These are phyloP conservation scores for Platanista minor DNA, from an alignment of 2,113 vertebrate species.

Conservation along the genomic window DNA sequence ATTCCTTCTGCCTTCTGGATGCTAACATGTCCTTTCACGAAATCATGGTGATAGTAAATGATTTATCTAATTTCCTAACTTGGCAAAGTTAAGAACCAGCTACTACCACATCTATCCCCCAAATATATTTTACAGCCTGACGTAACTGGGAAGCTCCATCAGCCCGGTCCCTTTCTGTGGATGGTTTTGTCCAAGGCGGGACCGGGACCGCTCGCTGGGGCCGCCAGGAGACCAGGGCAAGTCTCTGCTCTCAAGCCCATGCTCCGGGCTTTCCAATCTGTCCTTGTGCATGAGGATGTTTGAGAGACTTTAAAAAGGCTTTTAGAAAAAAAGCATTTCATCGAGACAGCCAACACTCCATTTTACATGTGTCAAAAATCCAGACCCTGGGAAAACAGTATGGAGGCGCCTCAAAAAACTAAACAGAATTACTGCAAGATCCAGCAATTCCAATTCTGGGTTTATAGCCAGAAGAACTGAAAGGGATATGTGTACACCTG, in stretches of 20 bases:
- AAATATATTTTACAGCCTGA: background rate
- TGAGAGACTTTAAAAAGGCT: background rate
- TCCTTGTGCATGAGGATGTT: background rate
- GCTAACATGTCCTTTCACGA: background rate
- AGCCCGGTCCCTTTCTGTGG: background rate
- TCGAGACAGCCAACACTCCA: background rate
- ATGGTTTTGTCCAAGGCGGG: background rate
- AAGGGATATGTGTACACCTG: fast-evolving
- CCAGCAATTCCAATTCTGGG: background rate
- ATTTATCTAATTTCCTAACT: background rate
- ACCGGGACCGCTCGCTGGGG: too few species aligned
- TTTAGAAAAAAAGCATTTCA: background rate
- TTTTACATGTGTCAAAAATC: background rate
- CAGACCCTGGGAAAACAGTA: background rate
- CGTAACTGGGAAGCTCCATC: background rate
- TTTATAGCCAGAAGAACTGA: fast-evolving
- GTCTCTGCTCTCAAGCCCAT: background rate
- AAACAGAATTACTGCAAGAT: fast-evolving
- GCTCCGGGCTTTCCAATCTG: background rate
- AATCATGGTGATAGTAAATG: background rate
- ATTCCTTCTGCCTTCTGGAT: background rate
- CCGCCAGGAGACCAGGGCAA: background rate
- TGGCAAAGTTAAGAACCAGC: background rate
- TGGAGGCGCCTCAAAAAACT: background rate
- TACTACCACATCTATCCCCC: background rate